Evolutionary conservation across 2,113 vertebrate species (phyloP).

Genomic region (Archilochus colubris): DNA sequence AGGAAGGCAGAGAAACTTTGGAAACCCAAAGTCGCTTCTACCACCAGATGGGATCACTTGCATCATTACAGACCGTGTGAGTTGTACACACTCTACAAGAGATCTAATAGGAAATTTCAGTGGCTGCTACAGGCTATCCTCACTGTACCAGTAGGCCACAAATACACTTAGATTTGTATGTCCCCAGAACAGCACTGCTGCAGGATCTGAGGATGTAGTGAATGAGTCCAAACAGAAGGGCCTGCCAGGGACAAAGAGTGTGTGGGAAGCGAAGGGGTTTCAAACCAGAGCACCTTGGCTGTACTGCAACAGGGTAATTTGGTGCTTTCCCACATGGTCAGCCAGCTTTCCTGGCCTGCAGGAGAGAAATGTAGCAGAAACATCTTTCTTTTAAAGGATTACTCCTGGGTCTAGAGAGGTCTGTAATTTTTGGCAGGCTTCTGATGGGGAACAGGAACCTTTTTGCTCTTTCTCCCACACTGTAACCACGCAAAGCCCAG

Average conservation of each 20-base stretch:
- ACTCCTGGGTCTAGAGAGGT: not conserved
- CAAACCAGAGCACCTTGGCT: constrained; percentile 4
- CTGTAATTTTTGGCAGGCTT: constrained; percentile 43
- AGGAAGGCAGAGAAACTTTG: not conserved
- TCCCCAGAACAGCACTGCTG: not conserved
- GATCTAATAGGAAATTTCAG: not conserved
- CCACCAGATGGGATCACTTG: not conserved
- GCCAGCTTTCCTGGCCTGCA: constrained; percentile 24
- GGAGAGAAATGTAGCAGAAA: constrained; percentile 16
- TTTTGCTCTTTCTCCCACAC: constrained; percentile 18
- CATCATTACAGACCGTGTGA: not conserved
- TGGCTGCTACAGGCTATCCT: not conserved
- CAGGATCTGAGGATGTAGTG: not conserved
- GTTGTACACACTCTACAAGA: accelerated
- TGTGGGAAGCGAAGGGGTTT: not conserved
- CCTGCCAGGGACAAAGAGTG: not conserved
- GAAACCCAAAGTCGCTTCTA: not conserved
- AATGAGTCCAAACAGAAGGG: not conserved
- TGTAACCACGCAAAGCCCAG: not conserved
- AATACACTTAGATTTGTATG: not conserved
- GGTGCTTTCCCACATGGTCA: constrained; percentile 45
- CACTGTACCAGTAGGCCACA: not conserved
- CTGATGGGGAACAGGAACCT: not conserved
- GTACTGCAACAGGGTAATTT: not conserved
- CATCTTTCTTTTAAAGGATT: constrained; percentile 20